Base-by-base conservation (phyloP, 2,113 vertebrate species). In the Amphilophus citrinellus region DNA sequence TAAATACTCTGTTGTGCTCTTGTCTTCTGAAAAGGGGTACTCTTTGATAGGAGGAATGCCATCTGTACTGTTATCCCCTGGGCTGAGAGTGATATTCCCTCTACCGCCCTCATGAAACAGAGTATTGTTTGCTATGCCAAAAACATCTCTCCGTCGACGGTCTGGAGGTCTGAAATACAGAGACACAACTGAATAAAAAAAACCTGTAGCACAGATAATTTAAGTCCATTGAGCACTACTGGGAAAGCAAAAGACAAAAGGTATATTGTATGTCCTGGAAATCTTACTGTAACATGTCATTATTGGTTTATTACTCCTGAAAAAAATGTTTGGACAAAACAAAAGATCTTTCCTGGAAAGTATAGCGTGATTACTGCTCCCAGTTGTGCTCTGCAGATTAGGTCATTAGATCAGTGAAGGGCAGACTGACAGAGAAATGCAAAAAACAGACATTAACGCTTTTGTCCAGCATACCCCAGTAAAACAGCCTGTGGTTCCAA, bases 111-210 rank as follows among this genome's bases (percentile, higher is more conserved):
- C 93, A 22, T 84, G 60, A 30, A 94, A 77, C 87, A 96, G 57
- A 1, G 97, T 98, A 76, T 94, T 87, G 81, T 99, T 99, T 50
- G 97, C 96, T 0, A 97, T 86, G 0, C 96, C 96, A 27, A 95
- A 96, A 76, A 98, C 61, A 0, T 99, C 98, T 84, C 98, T 96
- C 2, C 97, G 97, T 32, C 96, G 97, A 76, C 98, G 95, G 62
- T 98, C 98, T 0, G 96, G 97, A 68, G 96, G 96, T 86, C 96
- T 96, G 88, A 82, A 89, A 91, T 7, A 85, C 50, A 87, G 73
- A 80, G 6, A 63, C 8, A 76, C 42, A 68, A 50, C 53, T 8
- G 3, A 20, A 47, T 50, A 37, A 84, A 79, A 82, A 79, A 82
- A 76, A 61, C 50, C 53, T 61, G 27, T 10, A 24, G 68, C 17